These are phyloP conservation scores for Vultur gryphus DNA, from an alignment of 2,797 vertebrate species.

Conservation along the genomic window DNA sequence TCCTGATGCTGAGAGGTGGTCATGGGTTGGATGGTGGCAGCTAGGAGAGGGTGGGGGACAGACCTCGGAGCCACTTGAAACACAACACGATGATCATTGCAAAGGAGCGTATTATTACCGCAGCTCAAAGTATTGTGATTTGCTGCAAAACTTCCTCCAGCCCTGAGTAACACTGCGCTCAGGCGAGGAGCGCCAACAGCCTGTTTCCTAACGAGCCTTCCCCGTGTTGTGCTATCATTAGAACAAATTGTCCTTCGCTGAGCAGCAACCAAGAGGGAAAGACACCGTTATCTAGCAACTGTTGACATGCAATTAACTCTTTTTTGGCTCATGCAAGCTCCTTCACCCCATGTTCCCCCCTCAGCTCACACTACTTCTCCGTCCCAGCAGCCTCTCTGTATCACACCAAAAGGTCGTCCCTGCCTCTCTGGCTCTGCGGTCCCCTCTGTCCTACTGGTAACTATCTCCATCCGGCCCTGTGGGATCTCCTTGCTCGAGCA, in stretches of 20 bases:
- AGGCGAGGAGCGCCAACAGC: not conserved
- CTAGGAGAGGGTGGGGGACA: not conserved
- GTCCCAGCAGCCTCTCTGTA: not conserved
- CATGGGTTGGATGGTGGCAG: not conserved
- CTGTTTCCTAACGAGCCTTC: not conserved
- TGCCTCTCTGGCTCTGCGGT: not conserved
- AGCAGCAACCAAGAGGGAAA: not conserved
- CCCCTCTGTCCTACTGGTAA: not conserved
- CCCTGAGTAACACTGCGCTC: not conserved
- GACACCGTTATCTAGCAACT: slow-evolving; percentile 1
- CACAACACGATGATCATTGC: not conserved
- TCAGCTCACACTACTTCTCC: not conserved
- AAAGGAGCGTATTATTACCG: not conserved
- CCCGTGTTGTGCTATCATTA: not conserved
- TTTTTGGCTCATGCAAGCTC: not conserved
- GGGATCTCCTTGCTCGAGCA: not conserved
- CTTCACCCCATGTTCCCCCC: not conserved
- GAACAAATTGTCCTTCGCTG: slow-evolving; percentile 29
- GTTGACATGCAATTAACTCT: slow-evolving; percentile 11
- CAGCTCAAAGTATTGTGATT: not conserved
- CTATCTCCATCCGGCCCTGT: not conserved
- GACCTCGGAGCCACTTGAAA: not conserved
- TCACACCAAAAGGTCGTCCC: not conserved
- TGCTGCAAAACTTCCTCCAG: slow-evolving; percentile 10
- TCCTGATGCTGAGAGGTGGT: not conserved